A percentile compares a stretch with the other conserved stretches of the same genome.
Evolutionary conservation across 2,797 vertebrate species (phyloP).

Genomic region (Rallus crepitans): DNA sequence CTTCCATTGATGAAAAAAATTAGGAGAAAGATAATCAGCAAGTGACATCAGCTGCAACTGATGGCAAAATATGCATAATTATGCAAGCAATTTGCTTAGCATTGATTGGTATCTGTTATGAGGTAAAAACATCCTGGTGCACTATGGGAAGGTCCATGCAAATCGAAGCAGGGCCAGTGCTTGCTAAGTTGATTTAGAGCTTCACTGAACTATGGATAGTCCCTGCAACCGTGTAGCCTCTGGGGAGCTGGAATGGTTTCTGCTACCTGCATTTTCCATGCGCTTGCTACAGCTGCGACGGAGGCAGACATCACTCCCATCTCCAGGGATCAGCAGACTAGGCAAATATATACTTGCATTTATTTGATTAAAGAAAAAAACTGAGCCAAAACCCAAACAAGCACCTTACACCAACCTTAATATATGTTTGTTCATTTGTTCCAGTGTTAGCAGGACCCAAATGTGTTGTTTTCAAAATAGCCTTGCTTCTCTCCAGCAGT

Average conservation of each 20-base stretch:
- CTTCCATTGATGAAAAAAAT: background rate
- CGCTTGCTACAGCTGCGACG: background rate
- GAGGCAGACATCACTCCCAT: background rate
- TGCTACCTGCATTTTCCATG: background rate
- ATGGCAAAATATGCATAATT: constrained; percentile 3
- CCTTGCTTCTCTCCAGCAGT: background rate
- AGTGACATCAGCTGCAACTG: background rate
- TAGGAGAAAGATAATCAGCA: background rate
- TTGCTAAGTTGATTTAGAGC: background rate
- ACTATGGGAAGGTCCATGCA: background rate
- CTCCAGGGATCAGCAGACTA: background rate
- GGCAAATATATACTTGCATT: background rate
- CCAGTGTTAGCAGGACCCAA: background rate
- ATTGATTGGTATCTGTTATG: constrained; percentile 18
- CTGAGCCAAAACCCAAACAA: too few species aligned
- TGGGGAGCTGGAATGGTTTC: background rate
- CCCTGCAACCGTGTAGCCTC: background rate
- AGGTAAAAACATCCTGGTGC: background rate
- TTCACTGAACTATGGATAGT: background rate
- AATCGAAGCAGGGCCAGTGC: background rate
- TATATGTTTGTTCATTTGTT: background rate
- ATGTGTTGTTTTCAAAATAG: background rate
- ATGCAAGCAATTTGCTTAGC: constrained; percentile 16
- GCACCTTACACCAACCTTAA: background rate
- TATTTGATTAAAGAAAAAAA: background rate